A percentile compares a stretch with the other conserved stretches of the same genome.
Conservation (phyloP, 1,140 invertebrate species). For the Drosophila athabasca region DNA sequence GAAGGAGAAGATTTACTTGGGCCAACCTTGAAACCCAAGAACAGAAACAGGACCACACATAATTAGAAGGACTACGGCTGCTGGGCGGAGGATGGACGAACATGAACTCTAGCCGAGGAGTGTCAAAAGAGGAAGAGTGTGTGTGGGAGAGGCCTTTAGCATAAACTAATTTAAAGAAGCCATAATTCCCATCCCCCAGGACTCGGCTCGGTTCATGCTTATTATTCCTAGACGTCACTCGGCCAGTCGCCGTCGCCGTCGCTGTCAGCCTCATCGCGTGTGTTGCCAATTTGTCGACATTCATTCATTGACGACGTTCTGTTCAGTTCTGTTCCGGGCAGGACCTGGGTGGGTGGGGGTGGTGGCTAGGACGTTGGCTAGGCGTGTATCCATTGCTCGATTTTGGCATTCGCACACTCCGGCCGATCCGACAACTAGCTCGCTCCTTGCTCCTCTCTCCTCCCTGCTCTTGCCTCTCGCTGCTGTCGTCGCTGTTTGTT, state of each 20-base stretch:
- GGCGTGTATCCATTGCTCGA: slow-evolving; percentile 19
- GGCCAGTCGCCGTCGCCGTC: slow-evolving; percentile 15
- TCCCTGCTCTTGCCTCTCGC: not conserved
- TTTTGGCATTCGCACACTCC: slow-evolving; percentile 11
- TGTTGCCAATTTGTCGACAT: slow-evolving; percentile 81
- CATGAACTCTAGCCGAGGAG: too few relatives aligned
- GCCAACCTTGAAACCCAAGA: too few relatives aligned
- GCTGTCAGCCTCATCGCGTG: slow-evolving; percentile 64
- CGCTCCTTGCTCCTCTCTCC: too few relatives aligned
- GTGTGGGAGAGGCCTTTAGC: slow-evolving; percentile 13
- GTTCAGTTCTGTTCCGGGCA: slow-evolving; percentile 18
- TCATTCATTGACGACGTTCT: slow-evolving; percentile 72
- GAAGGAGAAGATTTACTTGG: too few relatives aligned
- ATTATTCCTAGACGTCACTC: slow-evolving; percentile 71
- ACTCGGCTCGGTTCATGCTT: slow-evolving; percentile 52
- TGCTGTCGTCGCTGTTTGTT: slow-evolving; percentile 82
- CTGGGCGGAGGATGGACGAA: not conserved
- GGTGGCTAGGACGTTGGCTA: slow-evolving; percentile 27
- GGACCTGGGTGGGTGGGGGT: not conserved
- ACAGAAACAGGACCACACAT: too few relatives aligned
- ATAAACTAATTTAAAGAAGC: slow-evolving; percentile 74
- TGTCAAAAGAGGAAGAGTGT: too few relatives aligned
- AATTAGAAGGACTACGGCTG: too few relatives aligned
- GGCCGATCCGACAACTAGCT: not conserved
- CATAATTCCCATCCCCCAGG: slow-evolving; percentile 69